Conservation (phyloP, 2,797 vertebrate species). For the Peromyscus eremicus region DNA sequence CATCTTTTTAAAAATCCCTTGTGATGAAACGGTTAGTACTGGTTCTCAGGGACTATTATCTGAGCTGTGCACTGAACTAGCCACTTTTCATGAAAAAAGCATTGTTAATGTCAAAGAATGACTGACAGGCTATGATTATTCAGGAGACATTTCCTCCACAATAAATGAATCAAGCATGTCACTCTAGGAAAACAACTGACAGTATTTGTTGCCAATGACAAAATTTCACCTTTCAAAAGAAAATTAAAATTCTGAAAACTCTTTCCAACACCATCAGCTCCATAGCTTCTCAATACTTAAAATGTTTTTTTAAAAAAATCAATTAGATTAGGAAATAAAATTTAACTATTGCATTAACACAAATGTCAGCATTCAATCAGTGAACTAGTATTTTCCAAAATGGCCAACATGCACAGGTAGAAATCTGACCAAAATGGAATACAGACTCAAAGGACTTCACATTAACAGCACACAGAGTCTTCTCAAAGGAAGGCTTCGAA, state of each 20-base stretch:
- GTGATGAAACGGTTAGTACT: neutral
- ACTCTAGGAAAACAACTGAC: slow-evolving; percentile 18
- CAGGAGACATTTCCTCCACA: slow-evolving; percentile 36
- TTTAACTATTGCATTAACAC: neutral
- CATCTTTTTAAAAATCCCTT: neutral
- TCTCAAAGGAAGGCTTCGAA: neutral
- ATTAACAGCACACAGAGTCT: neutral
- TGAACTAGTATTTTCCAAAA: slow-evolving; percentile 56
- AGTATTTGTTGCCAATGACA: slow-evolving; percentile 42
- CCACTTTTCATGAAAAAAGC: neutral
- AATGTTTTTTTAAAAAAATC: neutral
- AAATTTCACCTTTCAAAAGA: slow-evolving; percentile 65
- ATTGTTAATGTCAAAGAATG: slow-evolving; percentile 23
- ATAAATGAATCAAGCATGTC: neutral
- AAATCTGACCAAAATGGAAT: neutral
- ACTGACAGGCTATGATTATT: neutral
- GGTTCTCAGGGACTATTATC: neutral
- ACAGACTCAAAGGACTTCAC: neutral
- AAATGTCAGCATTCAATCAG: neutral
- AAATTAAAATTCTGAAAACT: slow-evolving; percentile 59
- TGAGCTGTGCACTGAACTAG: neutral
- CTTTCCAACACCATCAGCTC: neutral
- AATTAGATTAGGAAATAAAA: neutral
- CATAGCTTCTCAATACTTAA: slow-evolving; percentile 19
- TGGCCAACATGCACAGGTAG: neutral